A percentile compares a stretch with the other conserved stretches of the same genome.
These are phyloP conservation scores for Pongo abelii DNA, from an alignment of 2,113 vertebrate species.

Conservation along the genomic window DNA sequence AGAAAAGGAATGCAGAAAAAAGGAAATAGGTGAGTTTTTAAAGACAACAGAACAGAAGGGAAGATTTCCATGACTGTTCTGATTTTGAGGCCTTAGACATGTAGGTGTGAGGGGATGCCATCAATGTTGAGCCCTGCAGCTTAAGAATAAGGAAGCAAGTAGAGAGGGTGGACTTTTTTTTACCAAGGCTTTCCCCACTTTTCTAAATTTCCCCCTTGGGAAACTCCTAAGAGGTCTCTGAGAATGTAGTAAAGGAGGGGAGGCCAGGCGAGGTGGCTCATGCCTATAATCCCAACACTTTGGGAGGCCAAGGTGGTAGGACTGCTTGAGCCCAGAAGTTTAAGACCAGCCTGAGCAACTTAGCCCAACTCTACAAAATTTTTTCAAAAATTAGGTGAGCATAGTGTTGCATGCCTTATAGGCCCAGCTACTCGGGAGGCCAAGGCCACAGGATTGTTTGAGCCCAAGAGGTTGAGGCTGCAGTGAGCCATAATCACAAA, in stretches of 20 bases:
- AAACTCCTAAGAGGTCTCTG: neutral
- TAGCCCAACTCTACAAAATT: too few relatives aligned
- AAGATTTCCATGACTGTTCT: neutral
- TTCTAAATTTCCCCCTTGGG: neutral
- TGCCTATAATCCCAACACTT: too few relatives aligned
- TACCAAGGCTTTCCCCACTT: neutral
- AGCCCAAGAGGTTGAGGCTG: too few relatives aligned
- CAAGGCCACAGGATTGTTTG: too few relatives aligned
- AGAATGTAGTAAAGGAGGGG: neutral
- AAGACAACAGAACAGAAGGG: neutral
- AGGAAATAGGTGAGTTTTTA: neutral
- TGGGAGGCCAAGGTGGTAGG: too few relatives aligned
- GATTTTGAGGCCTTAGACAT: neutral
- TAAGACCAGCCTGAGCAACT: too few relatives aligned
- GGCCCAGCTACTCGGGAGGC: too few relatives aligned
- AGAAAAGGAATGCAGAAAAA: neutral
- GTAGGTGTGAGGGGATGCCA: neutral
- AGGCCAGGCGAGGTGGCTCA: neutral
- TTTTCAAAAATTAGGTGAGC: too few relatives aligned
- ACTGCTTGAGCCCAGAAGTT: too few relatives aligned
- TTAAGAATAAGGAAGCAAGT: neutral
- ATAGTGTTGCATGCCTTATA: too few relatives aligned
- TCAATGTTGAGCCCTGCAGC: neutral
- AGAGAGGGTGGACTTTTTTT: neutral
- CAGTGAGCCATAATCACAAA: neutral